phyloP scores from a whole-genome alignment of 2,888 invertebrate species.

The Nomada fabriciana region DNA sequence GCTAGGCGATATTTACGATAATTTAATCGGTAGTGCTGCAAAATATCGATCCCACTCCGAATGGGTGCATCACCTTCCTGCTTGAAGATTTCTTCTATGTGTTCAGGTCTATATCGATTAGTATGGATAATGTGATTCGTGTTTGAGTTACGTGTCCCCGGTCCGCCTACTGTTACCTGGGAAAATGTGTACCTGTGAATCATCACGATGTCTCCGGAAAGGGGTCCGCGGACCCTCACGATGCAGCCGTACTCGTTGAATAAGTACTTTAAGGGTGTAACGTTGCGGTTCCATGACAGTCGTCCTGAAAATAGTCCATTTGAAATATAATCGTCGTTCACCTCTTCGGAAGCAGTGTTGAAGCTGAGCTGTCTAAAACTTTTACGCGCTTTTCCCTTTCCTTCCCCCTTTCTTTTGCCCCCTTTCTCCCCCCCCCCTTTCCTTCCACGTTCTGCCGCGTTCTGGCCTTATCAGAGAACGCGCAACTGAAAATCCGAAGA shows the following conservation, averaged over 20 bases:
- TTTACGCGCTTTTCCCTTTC: not conserved
- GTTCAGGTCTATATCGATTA: constrained; percentile 86
- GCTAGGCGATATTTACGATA: constrained; percentile 86
- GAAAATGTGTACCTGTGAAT: constrained; percentile 79
- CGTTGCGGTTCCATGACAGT: constrained; percentile 84
- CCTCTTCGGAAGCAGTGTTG: not conserved
- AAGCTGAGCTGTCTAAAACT: not conserved
- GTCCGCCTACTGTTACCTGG: not conserved
- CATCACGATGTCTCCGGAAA: constrained; percentile 88
- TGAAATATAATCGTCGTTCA: not conserved
- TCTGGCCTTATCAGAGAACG: not conserved
- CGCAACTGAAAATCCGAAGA: constrained; percentile 45
- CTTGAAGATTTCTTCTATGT: constrained; percentile 87
- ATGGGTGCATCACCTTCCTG: constrained; percentile 87
- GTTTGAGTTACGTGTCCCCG: too few species aligned
- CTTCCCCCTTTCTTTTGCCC: not conserved
- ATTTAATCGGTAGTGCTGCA: constrained; percentile 88
- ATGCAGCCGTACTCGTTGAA: constrained; percentile 88
- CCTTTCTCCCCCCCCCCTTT: not conserved
- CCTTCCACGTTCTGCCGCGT: not conserved
- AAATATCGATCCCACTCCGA: constrained; percentile 87
- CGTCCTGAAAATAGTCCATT: constrained; percentile 74
- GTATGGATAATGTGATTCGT: too few species aligned
- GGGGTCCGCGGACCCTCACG: constrained; percentile 88
- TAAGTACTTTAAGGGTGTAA: constrained; percentile 84